Conservation (phyloP, 2,888 invertebrate species). For the Caradrina clavipalpis region DNA sequence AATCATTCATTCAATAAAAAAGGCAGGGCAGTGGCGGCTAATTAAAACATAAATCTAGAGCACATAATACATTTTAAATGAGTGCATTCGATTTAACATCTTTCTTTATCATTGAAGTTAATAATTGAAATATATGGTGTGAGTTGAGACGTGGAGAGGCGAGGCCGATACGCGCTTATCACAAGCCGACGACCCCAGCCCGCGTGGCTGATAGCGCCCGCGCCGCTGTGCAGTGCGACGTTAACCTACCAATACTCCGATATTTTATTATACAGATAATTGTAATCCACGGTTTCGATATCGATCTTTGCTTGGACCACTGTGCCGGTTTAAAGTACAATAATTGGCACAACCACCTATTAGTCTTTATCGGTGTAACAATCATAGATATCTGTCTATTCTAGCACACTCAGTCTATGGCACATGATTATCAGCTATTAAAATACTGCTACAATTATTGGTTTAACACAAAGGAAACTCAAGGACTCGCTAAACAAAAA, state of each 20-base stretch:
- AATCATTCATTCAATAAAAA: neutral
- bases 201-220: constrained; percentile 58
- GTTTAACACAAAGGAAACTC: constrained; percentile 37
- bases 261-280: constrained; percentile 48
- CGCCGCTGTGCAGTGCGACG: constrained; percentile 54
- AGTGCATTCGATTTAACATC: constrained; percentile 56
- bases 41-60: constrained; percentile 19
- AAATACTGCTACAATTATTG: constrained; percentile 18
- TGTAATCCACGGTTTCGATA: constrained; percentile 50
- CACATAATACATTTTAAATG: constrained; percentile 40
- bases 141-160: constrained; percentile 69
- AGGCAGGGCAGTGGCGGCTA: constrained; percentile 12
- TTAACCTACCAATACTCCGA: constrained; percentile 35
- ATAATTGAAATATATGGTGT: constrained; percentile 71
- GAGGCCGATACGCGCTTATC: constrained; percentile 70
- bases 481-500: constrained; percentile 41
- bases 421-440: constrained; percentile 34
- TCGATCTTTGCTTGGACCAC: constrained; percentile 38
- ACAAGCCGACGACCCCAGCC: constrained; percentile 73
- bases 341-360: constrained; percentile 51
- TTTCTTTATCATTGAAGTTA: constrained; percentile 68
- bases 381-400: constrained; percentile 50
- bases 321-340: constrained; percentile 38
- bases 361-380: constrained; percentile 46
- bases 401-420: constrained; percentile 32